Base-by-base conservation (phyloP, 1,140 invertebrate species). In the Euwallacea fornicatus region DNA sequence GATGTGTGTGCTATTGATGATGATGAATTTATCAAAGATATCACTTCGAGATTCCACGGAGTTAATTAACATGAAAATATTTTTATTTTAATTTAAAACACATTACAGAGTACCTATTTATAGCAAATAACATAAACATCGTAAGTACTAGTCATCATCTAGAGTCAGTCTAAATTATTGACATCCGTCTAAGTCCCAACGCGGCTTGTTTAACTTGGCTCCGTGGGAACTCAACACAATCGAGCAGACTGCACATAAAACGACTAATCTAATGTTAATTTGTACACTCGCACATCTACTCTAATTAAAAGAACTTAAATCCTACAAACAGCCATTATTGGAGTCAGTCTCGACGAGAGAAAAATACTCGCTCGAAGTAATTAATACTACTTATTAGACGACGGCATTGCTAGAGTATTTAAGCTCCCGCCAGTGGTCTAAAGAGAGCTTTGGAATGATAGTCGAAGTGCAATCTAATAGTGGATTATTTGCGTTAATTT, bases 401-500 rank as follows among this genome's bases (percentile, higher is more conserved):
- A 50, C 46, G 46, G 46, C 46, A 50, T 50, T 50, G 46, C 46
- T 50, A 2, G 13, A 13, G 13, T 50, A 50, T 47, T 68, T 16
- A 41, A 13, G 13, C 7, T 71, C 69, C 53, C 66, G 47, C 69
- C 69, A 71, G 41, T 56, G 21, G 21, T 59, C 59, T 41, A 71
- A 42, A 15, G 58, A 47, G 15, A 71, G 13, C 41, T 66, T 65
- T 50, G 62, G 69, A 44, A 71, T 71, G 15, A 13, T 42, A 41
- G 47, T 60, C 6, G 60, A 65, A 3, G 53, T 2, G 41, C 69
- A 71, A 42, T 50, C 46, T 6, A 68, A 44, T 9, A 67, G 44
- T 10, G 58, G 66, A 68, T 68, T 68, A 15, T 56, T 56, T 13
- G 61, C 9, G 68, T 80, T 77, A 3, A 83, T 81, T 67, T 79